phyloP scores from a whole-genome alignment of 2,113 vertebrate genomes.

The Candoia aspera region DNA sequence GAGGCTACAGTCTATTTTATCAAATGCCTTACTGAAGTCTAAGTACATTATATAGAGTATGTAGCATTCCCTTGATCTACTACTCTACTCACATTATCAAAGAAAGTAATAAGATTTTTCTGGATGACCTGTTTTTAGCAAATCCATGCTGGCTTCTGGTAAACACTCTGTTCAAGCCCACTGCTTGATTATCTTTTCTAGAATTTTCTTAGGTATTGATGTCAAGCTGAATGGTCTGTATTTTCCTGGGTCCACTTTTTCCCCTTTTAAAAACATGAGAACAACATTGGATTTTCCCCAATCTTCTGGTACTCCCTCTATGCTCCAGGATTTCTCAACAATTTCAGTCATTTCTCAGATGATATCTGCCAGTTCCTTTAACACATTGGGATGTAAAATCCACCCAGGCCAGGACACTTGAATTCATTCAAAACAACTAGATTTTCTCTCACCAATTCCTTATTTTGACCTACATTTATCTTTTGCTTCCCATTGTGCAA shows the following conservation, averaged over 20 bases:
- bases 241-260: background rate
- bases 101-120: background rate
- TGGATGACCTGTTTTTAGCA: background rate
- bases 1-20: background rate
- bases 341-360: background rate
- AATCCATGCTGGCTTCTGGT: background rate
- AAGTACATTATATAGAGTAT: background rate
- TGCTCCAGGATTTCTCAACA: background rate
- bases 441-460: background rate
- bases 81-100: background rate
- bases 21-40: background rate
- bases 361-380: background rate
- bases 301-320: background rate
- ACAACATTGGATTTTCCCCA: background rate
- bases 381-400: background rate
- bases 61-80: background rate
- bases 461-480: background rate
- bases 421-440: background rate
- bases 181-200: background rate
- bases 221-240: background rate
- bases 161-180: background rate
- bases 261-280: background rate
- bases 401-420: background rate
- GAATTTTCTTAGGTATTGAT: background rate
- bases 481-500: background rate